Evolutionary conservation across 35 echinoderm and acorn worm species (phyloP).

Genomic region (Hemicentrotus pulcherrimus): DNA sequence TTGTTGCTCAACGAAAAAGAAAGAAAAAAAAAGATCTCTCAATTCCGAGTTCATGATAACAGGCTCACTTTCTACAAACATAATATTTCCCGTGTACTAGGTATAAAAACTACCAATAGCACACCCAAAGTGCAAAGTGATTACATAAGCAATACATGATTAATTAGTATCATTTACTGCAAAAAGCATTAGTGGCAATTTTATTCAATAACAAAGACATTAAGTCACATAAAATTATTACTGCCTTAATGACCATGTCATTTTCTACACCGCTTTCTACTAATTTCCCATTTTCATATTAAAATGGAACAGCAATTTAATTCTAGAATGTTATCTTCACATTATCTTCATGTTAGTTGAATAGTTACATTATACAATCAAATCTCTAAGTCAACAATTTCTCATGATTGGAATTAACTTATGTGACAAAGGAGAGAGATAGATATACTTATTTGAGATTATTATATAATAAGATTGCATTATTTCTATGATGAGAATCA

Average conservation of each 20-base stretch:
- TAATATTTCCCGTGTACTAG: neutral
- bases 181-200: neutral
- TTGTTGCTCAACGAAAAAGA: neutral
- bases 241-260: neutral
- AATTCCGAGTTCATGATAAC: neutral
- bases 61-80: neutral
- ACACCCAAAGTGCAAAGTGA: neutral
- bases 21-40: neutral
- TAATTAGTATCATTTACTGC: neutral
- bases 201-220: neutral
- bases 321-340: too few species aligned
- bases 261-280: too few species aligned
- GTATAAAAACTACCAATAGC: neutral
- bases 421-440: too few species aligned
- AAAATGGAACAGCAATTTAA: too few species aligned
- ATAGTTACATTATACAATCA: too few species aligned
- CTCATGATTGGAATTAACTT: too few species aligned
- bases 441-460: too few species aligned
- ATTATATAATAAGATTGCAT: too few species aligned
- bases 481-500: too few species aligned
- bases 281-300: too few species aligned
- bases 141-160: neutral
- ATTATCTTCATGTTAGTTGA: too few species aligned
- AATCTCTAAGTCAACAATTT: too few species aligned
- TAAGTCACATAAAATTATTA: neutral